These are phyloP conservation scores for Eleutherodactylus coqui DNA, from an alignment of 2,797 vertebrate species.

Conservation along the genomic window DNA sequence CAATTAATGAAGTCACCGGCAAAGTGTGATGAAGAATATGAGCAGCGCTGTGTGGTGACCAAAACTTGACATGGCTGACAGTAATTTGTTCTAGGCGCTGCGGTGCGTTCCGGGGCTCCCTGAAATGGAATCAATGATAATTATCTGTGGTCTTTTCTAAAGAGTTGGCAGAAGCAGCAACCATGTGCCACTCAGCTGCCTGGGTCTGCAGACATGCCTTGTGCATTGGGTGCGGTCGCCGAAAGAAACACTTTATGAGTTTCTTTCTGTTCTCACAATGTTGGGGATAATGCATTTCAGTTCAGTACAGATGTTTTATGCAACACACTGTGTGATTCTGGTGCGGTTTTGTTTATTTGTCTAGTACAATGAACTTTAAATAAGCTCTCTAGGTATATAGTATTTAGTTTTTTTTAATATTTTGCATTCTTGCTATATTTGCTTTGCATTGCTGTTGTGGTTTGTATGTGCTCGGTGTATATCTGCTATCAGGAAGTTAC, in stretches of 20 bases:
- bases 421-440: too few species aligned
- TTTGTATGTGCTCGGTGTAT: background rate
- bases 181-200: constrained; percentile 32
- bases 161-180: constrained; percentile 13
- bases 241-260: constrained; percentile 36
- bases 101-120: constrained; percentile 1
- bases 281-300: background rate
- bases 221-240: constrained; percentile 41
- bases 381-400: background rate
- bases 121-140: constrained; percentile 11
- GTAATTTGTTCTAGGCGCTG: background rate
- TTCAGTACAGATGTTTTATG: background rate
- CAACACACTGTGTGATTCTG: background rate
- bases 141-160: background rate
- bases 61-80: background rate
- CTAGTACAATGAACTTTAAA: background rate
- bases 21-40: background rate
- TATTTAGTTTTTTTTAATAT: background rate
- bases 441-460: background rate
- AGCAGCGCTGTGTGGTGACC: background rate
- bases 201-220: constrained; percentile 23
- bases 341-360: background rate
- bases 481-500: background rate
- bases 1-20: background rate
- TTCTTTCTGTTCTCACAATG: constrained; percentile 28